Conservation (phyloP, 2,888 invertebrate genomes). For the Amphipoea lucens region DNA sequence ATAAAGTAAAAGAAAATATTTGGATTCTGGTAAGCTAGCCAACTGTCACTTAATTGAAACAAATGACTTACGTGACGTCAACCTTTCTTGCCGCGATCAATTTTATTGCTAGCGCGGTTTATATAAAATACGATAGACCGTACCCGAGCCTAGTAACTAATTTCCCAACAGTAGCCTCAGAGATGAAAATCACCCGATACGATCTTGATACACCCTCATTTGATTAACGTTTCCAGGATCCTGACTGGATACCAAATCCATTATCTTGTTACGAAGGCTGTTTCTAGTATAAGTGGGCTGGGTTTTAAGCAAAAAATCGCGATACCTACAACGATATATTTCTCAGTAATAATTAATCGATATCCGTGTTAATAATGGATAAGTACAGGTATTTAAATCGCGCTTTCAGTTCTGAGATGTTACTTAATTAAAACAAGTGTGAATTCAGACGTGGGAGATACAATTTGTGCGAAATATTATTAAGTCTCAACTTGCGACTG, state of each 20-base stretch:
- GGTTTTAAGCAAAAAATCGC: constrained; percentile 42
- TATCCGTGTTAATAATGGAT: constrained; percentile 16
- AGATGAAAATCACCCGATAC: constrained; percentile 58
- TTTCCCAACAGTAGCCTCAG: constrained; percentile 34
- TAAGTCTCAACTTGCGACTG: neutral
- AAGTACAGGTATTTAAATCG: constrained; percentile 45
- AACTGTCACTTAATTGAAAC: constrained; percentile 65
- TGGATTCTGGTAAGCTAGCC: constrained; percentile 56
- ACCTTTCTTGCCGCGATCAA: constrained; percentile 55
- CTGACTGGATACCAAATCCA: constrained; percentile 54
- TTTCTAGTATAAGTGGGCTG: constrained; percentile 46
- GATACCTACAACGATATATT: constrained; percentile 1
- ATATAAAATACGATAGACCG: constrained; percentile 55
- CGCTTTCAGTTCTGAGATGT: constrained; percentile 18
- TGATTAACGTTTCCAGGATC: constrained; percentile 58
- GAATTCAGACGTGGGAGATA: constrained; percentile 13
- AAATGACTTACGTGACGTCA: constrained; percentile 62
- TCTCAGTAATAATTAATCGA: constrained; percentile 44
- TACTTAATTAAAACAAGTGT: constrained; percentile 18
- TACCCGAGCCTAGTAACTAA: constrained; percentile 45
- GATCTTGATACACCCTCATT: constrained; percentile 63
- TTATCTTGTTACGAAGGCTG: constrained; percentile 53
- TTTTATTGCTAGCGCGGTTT: constrained; percentile 50
- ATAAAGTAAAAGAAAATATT: constrained; percentile 56
- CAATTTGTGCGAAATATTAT: constrained; percentile 3